Conservation (phyloP, 2,113 vertebrate species). For the Heterocephalus glaber region DNA sequence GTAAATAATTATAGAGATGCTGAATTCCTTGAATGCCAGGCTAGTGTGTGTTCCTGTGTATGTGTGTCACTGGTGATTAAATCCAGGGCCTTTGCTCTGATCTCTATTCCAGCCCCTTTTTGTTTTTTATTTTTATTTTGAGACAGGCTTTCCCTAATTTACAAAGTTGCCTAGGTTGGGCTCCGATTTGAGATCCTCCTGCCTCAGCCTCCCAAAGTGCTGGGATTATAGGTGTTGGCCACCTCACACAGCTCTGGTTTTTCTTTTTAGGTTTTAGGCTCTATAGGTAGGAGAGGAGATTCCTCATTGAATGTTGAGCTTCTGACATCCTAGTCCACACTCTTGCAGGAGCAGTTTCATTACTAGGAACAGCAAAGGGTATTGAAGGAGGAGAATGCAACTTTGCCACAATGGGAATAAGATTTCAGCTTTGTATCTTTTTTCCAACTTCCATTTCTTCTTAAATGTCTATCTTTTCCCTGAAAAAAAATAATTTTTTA, state of each 20-base stretch:
- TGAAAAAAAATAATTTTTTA: not conserved
- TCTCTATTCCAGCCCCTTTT: not conserved
- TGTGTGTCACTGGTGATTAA: not conserved
- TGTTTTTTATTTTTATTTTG: not conserved
- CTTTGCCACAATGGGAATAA: not conserved
- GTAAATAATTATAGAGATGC: conserved; percentile 29
- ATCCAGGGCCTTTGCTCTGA: not conserved
- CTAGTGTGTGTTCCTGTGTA: not conserved
- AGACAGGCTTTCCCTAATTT: not conserved
- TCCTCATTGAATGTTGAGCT: not conserved
- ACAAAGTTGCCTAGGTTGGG: not conserved
- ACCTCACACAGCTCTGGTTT: not conserved
- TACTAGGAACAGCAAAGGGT: not conserved
- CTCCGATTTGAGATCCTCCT: not conserved
- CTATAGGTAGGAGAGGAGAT: not conserved
- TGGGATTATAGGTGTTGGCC: not conserved
- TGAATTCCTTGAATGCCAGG: not conserved
- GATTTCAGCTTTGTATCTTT: not conserved
- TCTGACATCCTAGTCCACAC: not conserved
- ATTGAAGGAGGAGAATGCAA: no score
- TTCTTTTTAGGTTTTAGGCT: not conserved
- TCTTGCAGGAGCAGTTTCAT: not conserved
- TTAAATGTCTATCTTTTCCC: not conserved
- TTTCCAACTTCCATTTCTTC: not conserved
- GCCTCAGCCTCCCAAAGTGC: not conserved